Percentiles rank a stretch among this genome's conserved stretches.
These are phyloP conservation scores for Gonioctena quinquepunctata DNA, from an alignment of 1,140 invertebrate species.

Conservation along the genomic window DNA sequence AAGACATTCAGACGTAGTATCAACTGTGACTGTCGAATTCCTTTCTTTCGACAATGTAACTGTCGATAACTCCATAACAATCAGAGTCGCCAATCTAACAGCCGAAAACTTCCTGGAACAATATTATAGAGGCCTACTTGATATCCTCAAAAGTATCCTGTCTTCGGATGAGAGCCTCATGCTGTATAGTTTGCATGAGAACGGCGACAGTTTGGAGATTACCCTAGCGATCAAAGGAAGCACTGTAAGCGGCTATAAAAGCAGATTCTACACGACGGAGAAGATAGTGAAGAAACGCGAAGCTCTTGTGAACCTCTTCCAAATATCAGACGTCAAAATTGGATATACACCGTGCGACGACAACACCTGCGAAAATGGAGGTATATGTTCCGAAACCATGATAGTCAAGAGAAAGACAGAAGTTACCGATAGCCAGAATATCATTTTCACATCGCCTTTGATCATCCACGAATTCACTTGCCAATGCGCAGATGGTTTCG, in stretches of 20 bases:
- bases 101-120: conserved; percentile 74
- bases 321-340: conserved; percentile 62
- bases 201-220: conserved; percentile 65
- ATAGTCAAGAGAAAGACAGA: conserved; percentile 69
- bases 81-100: conserved; percentile 74
- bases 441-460: conserved; percentile 80
- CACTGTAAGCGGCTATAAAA: conserved; percentile 59
- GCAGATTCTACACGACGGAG: conserved; percentile 65
- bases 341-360: conserved; percentile 75
- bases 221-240: conserved; percentile 67
- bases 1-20: conserved; percentile 79
- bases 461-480: conserved; percentile 79
- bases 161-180: conserved; percentile 67
- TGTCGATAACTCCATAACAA: conserved; percentile 78
- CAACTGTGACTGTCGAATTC: conserved; percentile 82
- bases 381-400: conserved; percentile 74
- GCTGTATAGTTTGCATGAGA: conserved; percentile 76
- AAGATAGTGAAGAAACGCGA: conserved; percentile 67
- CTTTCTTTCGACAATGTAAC: conserved; percentile 78
- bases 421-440: conserved; percentile 74
- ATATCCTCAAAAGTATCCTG: conserved; percentile 68
- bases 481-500: conserved; percentile 78
- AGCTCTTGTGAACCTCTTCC: conserved; percentile 66
- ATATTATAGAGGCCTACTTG: conserved; percentile 74
- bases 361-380: conserved; percentile 74